Base-by-base conservation (phyloP, 2,888 invertebrate genomes). In the Falcaria lacertinaria region DNA sequence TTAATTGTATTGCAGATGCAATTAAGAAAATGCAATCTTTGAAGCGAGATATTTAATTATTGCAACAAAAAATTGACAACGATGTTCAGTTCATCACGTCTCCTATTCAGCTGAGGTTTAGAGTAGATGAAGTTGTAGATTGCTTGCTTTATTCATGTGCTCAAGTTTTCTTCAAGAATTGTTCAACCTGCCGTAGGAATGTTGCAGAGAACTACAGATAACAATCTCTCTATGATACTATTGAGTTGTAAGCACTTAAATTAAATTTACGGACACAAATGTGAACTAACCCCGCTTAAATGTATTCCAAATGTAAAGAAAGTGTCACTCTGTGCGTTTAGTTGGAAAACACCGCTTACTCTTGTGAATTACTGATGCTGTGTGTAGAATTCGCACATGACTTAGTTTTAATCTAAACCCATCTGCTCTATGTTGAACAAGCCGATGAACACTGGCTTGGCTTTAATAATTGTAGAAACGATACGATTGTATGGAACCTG, bases 391-490 rank as follows among this genome's bases (percentile, higher is more conserved):
- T 54, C 41, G 41, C 68, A 70, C 71, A 63, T 71, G 70, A 65
- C 62, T 67, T 64, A 58, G 54, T 75, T 79, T 79, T 76, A 77
- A 79, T 79, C 73, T 67, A 50, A 69, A 64, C 59, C 55, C 55
- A 60, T 60, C 55, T 58, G 48, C 52, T 46, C 44, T 44, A 15
- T 17, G 13, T 15, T 37, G 37, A 37, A 37, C 37, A 37, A 22
- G 37, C 22, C 22, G 22, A 17, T 37, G 8, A 22, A 37, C 22
- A 3, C 11, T 3, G 11, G 11, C 25, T 14, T 37, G 16, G 11
- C 22, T 22, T 22, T 22, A 22, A 22, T 36, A 36, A n/a, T n/a
- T n/a, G 22, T 22, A 36, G 22, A n/a, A 36, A 22, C 14, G 19
- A 22, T 14, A 22, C 22, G 7, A 36, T 36, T 36, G n/a, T 14